Base-by-base conservation (phyloP, 2,113 vertebrate genomes). In the Pycnonotus jocosus region DNA sequence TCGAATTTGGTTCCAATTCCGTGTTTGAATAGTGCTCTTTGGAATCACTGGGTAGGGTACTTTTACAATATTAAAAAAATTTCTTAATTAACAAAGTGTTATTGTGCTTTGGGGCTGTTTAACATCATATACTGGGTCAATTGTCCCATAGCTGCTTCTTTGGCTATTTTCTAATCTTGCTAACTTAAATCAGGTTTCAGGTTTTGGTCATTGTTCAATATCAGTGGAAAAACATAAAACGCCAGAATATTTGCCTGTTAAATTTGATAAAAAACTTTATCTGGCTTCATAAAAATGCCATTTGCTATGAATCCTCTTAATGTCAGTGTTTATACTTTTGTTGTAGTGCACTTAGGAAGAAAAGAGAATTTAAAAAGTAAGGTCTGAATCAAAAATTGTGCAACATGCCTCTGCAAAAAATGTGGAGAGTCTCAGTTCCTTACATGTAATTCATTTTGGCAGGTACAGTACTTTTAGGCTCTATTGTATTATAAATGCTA, bases 401-500 rank as follows among this genome's bases (percentile, higher is more conserved):
- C 47, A 81, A 73, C 65, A 68, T 85, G 54, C 50, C 6, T 71
- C 81, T 90, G 51, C 47, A 92, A 92, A 91, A 87, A 84, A 11
- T 24, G 28, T 48, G 35, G 58, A 9, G 37, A 30, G n/a, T 74
- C 74, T 69, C 45, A 27, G 73, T 86, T 96, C 53, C 77, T 90
- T 84, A 44, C 31, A 15, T 24, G 35, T 71, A 94, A 61, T 86
- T 94, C 51, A 66, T 93, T 77, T 82, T 92, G 60, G 42, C 83
- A 91, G 54, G 72, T 56, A 70, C 37, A 21, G 42, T 86, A 61
- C 57, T 91, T 95, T 65, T 28, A 58, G 65, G 33, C 87, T 95
- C 91, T 95, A 92, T 96, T 95, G 72, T 94, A 93, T 88, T 92
- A 73, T 78, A 92, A 97, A 88, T n/a, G 25, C 83, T 64, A 85